phyloP scores from a whole-genome alignment of 2,797 vertebrate species.

The Loris lydekkerianus region DNA sequence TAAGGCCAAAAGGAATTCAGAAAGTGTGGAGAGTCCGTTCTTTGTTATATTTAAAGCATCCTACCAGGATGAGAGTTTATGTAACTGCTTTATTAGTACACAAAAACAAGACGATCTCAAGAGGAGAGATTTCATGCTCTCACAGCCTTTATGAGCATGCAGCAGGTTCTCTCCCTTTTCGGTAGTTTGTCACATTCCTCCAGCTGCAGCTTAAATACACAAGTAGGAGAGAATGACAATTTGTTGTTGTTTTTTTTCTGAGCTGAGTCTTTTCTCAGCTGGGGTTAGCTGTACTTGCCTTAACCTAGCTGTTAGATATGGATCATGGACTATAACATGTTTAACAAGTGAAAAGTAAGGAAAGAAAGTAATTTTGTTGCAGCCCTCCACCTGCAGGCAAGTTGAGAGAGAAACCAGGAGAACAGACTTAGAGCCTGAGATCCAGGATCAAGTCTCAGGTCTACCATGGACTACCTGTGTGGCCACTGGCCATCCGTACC shows the following conservation, averaged over 20 bases:
- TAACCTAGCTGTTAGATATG: neutral
- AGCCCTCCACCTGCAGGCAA: neutral
- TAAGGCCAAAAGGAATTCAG: neutral
- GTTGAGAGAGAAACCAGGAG: neutral
- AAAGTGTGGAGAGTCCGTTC: neutral
- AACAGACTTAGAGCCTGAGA: neutral
- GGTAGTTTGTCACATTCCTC: neutral
- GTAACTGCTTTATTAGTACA: neutral
- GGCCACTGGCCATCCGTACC: neutral
- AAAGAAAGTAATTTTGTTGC: neutral
- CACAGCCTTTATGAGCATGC: neutral
- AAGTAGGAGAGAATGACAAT: neutral
- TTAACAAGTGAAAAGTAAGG: neutral
- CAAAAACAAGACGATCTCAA: neutral
- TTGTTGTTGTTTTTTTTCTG: neutral
- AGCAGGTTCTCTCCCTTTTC: neutral
- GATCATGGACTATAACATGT: neutral
- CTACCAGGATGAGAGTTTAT: neutral
- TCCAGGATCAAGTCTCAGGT: neutral
- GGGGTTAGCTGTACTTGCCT: neutral
- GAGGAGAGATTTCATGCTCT: neutral
- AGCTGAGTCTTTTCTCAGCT: constrained; percentile 4
- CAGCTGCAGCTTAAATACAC: neutral
- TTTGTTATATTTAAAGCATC: neutral
- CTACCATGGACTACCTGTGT: neutral